Conservation (phyloP, 2,888 invertebrate genomes). For the Julus scandinavius region DNA sequence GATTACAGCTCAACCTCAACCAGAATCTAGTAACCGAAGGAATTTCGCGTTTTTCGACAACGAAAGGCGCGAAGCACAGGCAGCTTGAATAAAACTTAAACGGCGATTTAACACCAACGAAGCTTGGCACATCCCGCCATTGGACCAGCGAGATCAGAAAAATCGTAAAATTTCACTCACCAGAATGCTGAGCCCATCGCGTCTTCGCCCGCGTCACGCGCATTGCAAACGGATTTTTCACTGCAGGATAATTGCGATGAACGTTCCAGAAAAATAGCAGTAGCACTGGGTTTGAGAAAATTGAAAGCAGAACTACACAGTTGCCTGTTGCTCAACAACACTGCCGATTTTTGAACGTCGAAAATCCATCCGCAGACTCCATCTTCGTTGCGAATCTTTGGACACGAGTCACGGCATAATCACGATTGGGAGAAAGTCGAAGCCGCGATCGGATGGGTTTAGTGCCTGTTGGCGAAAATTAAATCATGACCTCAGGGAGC, state of each 20-base stretch:
- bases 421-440: background rate
- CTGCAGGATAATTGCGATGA: background rate
- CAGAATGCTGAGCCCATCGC: conserved; percentile 7
- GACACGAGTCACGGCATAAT: background rate
- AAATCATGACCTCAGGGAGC: background rate
- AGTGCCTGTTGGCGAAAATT: background rate
- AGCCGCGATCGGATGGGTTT: no score
- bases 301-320: background rate
- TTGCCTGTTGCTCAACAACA: conserved; percentile 10
- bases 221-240: background rate
- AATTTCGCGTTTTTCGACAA: no score
- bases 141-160: background rate
- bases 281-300: background rate
- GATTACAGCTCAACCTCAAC: no score
- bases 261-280: conserved; percentile 13
- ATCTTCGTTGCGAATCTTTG: background rate
- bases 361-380: background rate
- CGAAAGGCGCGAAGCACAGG: no score
- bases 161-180: background rate
- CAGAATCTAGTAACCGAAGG: no score
- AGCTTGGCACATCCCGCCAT: background rate
- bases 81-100: background rate
- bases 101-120: no score
- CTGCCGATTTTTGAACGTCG: background rate
- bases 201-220: background rate